phyloP scores from a whole-genome alignment of 2,113 vertebrate genomes.

The Alligator mississippiensis region DNA sequence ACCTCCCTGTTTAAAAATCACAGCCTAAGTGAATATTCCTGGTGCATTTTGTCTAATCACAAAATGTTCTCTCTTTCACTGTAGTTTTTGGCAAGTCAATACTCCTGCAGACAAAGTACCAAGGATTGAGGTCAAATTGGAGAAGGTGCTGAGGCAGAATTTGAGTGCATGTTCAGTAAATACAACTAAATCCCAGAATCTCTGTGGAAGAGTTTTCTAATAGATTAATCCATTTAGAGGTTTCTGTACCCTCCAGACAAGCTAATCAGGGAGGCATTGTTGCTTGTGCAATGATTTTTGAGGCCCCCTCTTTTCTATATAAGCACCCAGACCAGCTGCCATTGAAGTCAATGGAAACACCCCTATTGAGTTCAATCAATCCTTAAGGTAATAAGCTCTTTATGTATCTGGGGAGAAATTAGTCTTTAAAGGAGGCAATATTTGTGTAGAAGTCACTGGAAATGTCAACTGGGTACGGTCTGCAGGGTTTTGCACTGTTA shows the following conservation, averaged over 20 bases:
- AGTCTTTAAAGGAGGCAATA: neutral
- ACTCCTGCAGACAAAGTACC: slow-evolving; percentile 37
- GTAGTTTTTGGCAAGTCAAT: neutral
- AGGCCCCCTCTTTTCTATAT: neutral
- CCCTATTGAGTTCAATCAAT: neutral
- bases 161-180: neutral
- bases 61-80: slow-evolving; percentile 8
- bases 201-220: neutral
- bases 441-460: neutral
- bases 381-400: neutral
- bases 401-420: slow-evolving; percentile 5
- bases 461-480: slow-evolving; percentile 10
- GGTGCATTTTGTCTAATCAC: neutral
- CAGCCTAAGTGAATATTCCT: neutral
- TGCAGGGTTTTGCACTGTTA: neutral
- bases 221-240: neutral
- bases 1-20: neutral
- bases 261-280: neutral
- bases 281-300: neutral
- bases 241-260: slow-evolving; percentile 17
- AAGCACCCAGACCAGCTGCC: neutral
- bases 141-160: slow-evolving; percentile 41
- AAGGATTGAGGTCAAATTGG: slow-evolving; percentile 41
- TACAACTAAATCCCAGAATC: neutral
- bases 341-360: slow-evolving; percentile 24